Evolutionary conservation across 2,888 invertebrate genomes (phyloP).

Genomic region (Cantharis nigra): DNA sequence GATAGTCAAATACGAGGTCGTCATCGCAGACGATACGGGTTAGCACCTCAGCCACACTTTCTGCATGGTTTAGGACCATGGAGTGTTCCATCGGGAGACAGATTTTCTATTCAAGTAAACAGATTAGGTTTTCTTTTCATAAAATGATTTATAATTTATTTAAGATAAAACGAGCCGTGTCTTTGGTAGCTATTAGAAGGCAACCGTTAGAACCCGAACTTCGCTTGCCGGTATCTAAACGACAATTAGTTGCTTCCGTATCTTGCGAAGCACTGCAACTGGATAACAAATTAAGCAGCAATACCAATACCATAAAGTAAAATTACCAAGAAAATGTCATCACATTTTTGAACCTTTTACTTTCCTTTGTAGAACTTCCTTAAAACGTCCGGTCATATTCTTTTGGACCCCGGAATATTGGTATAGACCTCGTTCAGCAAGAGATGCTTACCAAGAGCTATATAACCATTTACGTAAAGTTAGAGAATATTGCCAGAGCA

Average conservation of each 20-base stretch:
- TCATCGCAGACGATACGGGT: conserved; percentile 56
- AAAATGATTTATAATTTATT: not conserved
- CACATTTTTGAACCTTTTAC: not conserved
- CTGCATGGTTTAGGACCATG: conserved; percentile 59
- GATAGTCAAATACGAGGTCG: conserved; percentile 22
- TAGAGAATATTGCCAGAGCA: conserved; percentile 36
- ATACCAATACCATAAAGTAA: conserved; percentile 40
- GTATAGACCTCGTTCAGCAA: conserved; percentile 58
- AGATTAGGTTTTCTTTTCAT: not conserved
- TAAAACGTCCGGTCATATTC: conserved; percentile 52
- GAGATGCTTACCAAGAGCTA: conserved; percentile 54
- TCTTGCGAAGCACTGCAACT: conserved; percentile 54
- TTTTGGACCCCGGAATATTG: conserved; percentile 64
- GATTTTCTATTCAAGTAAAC: conserved; percentile 54
- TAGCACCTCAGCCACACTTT: conserved; percentile 57
- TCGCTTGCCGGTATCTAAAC: conserved; percentile 54
- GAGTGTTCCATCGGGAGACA: conserved; percentile 55
- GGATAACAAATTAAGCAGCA: conserved; percentile 31
- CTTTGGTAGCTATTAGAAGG: conserved; percentile 53
- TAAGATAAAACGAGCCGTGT: conserved; percentile 54
- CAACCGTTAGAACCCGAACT: conserved; percentile 53
- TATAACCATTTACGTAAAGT: conserved; percentile 51
- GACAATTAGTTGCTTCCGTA: conserved; percentile 55
- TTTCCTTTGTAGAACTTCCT: conserved; percentile 30
- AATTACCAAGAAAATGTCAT: conserved; percentile 34